These are phyloP conservation scores for Hydropotes inermis DNA, from an alignment of 2,113 vertebrate genomes.

Conservation along the genomic window DNA sequence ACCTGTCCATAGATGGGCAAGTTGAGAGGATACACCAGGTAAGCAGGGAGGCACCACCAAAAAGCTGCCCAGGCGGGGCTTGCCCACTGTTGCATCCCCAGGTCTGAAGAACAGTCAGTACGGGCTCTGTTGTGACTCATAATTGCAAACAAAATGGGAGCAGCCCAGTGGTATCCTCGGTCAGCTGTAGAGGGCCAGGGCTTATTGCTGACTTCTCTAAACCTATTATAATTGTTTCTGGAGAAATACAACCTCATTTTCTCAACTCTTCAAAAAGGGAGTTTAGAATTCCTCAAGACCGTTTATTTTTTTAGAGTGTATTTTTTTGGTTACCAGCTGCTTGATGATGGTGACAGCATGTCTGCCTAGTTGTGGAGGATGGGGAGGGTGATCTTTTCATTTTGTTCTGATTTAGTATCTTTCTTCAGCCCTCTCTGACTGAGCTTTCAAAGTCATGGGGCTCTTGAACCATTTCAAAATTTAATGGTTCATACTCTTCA, in stretches of 20 bases:
- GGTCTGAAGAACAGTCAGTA: not conserved
- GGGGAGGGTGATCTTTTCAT: not conserved
- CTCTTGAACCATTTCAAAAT: not conserved
- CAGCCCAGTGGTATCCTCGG: not conserved
- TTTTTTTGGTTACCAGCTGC: not conserved
- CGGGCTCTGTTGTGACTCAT: not conserved
- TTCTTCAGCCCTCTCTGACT: not conserved
- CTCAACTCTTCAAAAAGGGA: not conserved
- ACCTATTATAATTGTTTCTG: not conserved
- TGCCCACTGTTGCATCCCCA: not conserved
- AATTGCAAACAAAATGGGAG: not conserved
- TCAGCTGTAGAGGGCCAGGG: not conserved
- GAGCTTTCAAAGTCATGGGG: not conserved
- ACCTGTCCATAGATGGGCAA: slow-evolving; percentile 93
- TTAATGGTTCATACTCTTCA: not conserved
- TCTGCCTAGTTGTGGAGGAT: not conserved
- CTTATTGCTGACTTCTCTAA: not conserved
- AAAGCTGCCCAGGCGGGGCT: not conserved
- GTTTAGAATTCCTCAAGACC: not conserved
- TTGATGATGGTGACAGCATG: not conserved
- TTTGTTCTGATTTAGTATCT: not conserved
- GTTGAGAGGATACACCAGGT: slow-evolving; percentile 94
- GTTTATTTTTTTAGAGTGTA: not conserved
- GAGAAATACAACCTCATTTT: not conserved
- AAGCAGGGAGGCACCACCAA: slow-evolving; percentile 32